These are phyloP conservation scores for Hyposoter dolosus DNA, from an alignment of 2,888 invertebrate species.

Conservation along the genomic window DNA sequence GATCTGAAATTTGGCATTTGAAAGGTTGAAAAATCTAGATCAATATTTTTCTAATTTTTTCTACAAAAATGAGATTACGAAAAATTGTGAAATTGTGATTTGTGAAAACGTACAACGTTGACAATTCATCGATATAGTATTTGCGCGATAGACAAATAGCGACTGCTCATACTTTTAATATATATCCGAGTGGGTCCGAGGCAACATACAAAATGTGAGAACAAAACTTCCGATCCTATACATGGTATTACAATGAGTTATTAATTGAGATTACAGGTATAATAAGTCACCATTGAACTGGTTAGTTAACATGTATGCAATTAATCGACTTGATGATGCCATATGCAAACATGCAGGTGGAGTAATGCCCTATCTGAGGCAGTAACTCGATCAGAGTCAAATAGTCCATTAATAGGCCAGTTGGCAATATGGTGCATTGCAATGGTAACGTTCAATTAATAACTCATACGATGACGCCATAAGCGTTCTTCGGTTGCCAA, in stretches of 20 bases:
- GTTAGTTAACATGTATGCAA: not conserved
- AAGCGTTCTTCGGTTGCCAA: not conserved
- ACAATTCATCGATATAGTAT: no score
- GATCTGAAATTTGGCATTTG: not conserved
- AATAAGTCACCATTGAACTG: constrained; percentile 11
- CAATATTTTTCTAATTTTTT: no score
- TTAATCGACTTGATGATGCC: constrained; percentile 8
- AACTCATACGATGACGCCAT: not conserved
- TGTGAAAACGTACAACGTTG: no score
- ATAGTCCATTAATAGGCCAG: constrained; percentile 1
- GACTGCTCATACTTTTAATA: no score
- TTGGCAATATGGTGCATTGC: not conserved
- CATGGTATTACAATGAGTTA: not conserved
- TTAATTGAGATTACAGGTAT: not conserved
- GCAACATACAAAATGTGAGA: no score
- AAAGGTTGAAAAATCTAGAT: no score
- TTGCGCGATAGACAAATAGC: no score
- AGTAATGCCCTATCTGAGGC: not conserved
- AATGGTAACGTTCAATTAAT: not conserved
- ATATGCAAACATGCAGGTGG: constrained; percentile 4
- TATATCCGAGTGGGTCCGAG: no score
- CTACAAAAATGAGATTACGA: no score
- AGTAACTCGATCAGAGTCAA: constrained; percentile 1
- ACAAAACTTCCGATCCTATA: not conserved
- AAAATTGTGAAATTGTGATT: no score